Base-by-base conservation (phyloP, 2,888 invertebrate species). In the Theretra japonica region DNA sequence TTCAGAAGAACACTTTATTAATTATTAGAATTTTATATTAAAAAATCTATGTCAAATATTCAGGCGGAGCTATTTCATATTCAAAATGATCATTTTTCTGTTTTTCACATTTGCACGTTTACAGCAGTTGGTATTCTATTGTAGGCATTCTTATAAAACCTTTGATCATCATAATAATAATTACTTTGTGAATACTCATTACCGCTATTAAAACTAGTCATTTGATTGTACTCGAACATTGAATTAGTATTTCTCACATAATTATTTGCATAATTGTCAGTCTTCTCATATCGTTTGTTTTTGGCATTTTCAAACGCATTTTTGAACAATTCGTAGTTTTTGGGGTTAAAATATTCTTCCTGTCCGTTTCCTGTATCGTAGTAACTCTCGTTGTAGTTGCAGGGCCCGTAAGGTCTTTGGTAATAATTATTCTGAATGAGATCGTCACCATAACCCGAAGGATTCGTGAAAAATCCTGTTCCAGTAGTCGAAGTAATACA, bases 401-500 rank as follows among this genome's bases (percentile, higher is more conserved):
- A 80, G 4, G 79, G 71, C 53, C 75, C 80, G 50, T 83, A 87
- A 6, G 83, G 76, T 72, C 84, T 88, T 82, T 84, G 89, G 56
- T 86, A 85, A 62, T 86, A 88, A 74, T 81, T 88, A 68, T 88
- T 89, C 53, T 88, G 90, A 41, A 80, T 84, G 53, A 86, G 71
- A 72, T 93, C 90, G 11, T 92, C 92, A 1, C 88, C 88, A 21
- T 89, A 91, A 73, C 87, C 90, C 1, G 92, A 88, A 1, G 94
- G 90, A 75, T 93, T 89, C 1, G 94, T 92, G 59, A 94, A 94
- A 77, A 94, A 95, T 2, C 95, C 95, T 70, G 91, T 93, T 0
- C 95, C 95, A 0, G 94, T 95, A 19, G 95, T 96, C 4, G 96
- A 95, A 2, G 96, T 96, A 57, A 96, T 96, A 77, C 96, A 96